These are phyloP conservation scores for Papilio polyxenes DNA, from an alignment of 1,140 invertebrate species.

Conservation along the genomic window DNA sequence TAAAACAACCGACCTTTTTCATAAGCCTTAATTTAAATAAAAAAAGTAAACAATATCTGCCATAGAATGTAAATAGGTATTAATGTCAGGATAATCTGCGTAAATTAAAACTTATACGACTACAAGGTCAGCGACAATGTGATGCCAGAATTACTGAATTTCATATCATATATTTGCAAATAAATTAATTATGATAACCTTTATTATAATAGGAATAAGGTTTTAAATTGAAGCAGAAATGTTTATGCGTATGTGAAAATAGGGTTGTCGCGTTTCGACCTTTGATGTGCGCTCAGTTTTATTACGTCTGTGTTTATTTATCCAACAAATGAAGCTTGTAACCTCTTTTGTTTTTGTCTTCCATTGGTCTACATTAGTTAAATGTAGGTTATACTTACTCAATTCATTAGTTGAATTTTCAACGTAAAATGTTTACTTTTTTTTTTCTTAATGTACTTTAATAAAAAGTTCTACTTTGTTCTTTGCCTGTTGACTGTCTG, in stretches of 20 bases:
- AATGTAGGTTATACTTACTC: neutral
- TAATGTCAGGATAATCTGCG: slow-evolving; percentile 14
- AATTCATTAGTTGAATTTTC: slow-evolving; percentile 6
- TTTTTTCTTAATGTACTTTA: neutral
- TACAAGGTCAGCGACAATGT: slow-evolving; percentile 22
- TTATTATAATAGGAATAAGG: neutral
- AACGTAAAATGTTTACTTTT: neutral
- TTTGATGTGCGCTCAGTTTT: slow-evolving; percentile 13
- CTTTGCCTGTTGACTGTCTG: too few species aligned
- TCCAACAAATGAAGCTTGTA: slow-evolving; percentile 9
- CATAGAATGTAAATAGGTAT: slow-evolving; percentile 4
- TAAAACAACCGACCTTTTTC: neutral
- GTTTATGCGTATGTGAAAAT: neutral
- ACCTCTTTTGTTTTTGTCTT: slow-evolving; percentile 12
- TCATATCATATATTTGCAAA: neutral
- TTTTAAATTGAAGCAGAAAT: neutral
- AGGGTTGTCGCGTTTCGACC: neutral
- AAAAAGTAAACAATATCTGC: slow-evolving; percentile 7
- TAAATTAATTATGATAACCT: neutral
- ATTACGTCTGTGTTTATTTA: slow-evolving; percentile 25
- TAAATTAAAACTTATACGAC: slow-evolving; percentile 22
- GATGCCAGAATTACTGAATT: slow-evolving; percentile 23
- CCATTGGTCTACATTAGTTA: neutral
- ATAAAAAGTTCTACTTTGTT: too few species aligned
- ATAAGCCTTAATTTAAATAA: neutral